Base-by-base conservation (phyloP, 2,113 vertebrate species). In the Rhynchomys soricoides region DNA sequence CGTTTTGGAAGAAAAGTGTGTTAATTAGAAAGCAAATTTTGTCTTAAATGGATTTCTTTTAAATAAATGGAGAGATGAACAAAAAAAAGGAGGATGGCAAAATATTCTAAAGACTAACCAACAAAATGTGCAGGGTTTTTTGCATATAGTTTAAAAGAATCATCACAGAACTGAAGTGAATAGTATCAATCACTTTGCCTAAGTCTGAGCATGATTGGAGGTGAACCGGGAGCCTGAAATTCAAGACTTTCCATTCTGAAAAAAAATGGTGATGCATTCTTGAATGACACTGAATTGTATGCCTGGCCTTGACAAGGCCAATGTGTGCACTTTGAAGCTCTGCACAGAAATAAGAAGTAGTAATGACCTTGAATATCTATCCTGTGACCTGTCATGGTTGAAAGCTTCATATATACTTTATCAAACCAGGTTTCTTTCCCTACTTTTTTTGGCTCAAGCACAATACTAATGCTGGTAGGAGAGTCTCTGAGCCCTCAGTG, bases 1-100 rank as follows among this genome's bases (percentile, higher is more conserved):
- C 26, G 66, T 88, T 95, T 96, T 78, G 48, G 50, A 96, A 74
- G 77, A 92, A 89, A 91, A 64, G 43, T 70, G 10, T 87, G 73
- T 79, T 37, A 15, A 45, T 78, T 86, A 9, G 91, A 91, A 92
- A 95, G 15, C 64, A 70, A 92, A 70, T 73, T 88, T 92, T 73
- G 75, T 37, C 31, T 85, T 91, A 52, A 55, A 77, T 71, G 43
- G 57, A 59, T 87, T 94, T 89, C 50, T 43, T 82, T 91, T 85
- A 93, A 95, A 82, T 86, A 45, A 94, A 95, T 19, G 13, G 73
- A 95, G 70, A 93, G 7, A 66, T 29, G 13, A 55, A 29, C 26
- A 70, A 59, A 52, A 4, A 3, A 74, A 91, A 90, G 86, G 19
- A 59, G 12, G 81, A 90, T 64, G 68, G 50, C 4, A 70, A 22